Conservation (phyloP, 2,888 invertebrate species). For the Drosophila paramelanica region DNA sequence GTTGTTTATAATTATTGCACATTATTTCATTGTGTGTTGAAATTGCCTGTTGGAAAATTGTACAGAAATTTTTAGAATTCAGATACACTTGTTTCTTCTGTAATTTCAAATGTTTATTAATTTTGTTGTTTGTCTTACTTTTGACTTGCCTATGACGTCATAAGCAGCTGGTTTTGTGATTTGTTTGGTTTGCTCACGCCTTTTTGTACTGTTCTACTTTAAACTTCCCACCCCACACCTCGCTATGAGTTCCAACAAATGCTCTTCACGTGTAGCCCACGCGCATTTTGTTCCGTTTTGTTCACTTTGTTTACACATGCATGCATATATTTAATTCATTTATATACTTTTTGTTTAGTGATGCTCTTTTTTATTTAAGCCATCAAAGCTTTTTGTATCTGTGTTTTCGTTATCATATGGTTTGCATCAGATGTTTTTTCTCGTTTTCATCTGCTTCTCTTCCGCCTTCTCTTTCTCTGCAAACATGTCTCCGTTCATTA, state of each 20-base stretch:
- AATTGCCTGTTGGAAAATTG: conserved; percentile 48
- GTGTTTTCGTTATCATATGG: conserved; percentile 55
- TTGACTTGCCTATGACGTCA: conserved; percentile 42
- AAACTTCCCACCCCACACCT: conserved; percentile 10
- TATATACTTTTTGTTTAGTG: conserved; percentile 8
- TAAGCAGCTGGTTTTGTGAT: conserved; percentile 24
- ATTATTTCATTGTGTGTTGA: conserved; percentile 68
- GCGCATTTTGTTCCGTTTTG: conserved; percentile 27
- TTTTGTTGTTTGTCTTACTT: not conserved
- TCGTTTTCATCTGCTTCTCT: conserved; percentile 28
- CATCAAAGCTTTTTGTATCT: conserved; percentile 17
- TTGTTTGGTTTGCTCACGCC: conserved; percentile 50
- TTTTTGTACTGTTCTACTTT: conserved; percentile 48
- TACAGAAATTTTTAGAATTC: conserved; percentile 1
- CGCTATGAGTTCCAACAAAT: conserved; percentile 18
- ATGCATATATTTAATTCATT: conserved; percentile 12
- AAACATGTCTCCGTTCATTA: conserved; percentile 67
- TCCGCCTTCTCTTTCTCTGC: conserved; percentile 1
- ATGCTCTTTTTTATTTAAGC: conserved; percentile 2
- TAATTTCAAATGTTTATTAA: conserved; percentile 13
- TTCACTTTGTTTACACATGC: conserved; percentile 32
- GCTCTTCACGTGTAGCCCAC: conserved; percentile 58
- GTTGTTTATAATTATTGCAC: conserved; percentile 61
- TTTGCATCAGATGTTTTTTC: conserved; percentile 66
- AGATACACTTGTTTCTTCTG: conserved; percentile 7